Percentiles rank a stretch among this genome's conserved stretches.
Evolutionary conservation across 37 sponge, comb jelly and placozoan species (phyloP).

Genomic region (Eunapius fragilis): DNA sequence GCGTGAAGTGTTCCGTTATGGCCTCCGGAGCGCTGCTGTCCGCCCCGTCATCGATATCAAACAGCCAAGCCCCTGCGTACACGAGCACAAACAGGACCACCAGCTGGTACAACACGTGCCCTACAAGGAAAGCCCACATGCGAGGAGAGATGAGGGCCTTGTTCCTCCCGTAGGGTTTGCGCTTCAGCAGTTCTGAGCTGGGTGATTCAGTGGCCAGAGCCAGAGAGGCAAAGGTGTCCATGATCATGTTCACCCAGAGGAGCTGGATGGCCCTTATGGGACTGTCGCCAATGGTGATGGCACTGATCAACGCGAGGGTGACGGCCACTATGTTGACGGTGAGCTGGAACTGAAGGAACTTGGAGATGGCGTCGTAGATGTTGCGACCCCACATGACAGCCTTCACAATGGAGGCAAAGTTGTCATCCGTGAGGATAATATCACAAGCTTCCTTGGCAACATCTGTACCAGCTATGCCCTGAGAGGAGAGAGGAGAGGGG

Average conservation of each 20-base stretch:
- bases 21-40: slow-evolving; percentile 2
- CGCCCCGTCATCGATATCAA: slow-evolving; percentile 50
- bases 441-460: slow-evolving; percentile 90
- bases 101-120: slow-evolving; percentile 72
- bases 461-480: slow-evolving; percentile 89
- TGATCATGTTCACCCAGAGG: slow-evolving; percentile 89
- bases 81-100: slow-evolving; percentile 54
- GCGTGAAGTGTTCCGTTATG: slow-evolving; percentile 71
- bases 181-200: slow-evolving; percentile 64
- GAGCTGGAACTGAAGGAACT: slow-evolving; percentile 89
- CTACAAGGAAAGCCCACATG: slow-evolving; percentile 65
- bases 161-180: slow-evolving; percentile 83
- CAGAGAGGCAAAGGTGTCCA: slow-evolving; percentile 83
- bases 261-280: slow-evolving; percentile 77
- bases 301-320: slow-evolving; percentile 47
- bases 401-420: slow-evolving; percentile 87
- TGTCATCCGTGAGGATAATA: slow-evolving; percentile 88
- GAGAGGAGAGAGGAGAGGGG: neutral
- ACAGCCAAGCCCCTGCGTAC: slow-evolving; percentile 53
- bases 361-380: slow-evolving; percentile 84
- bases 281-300: slow-evolving; percentile 51
- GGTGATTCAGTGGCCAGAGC: slow-evolving; percentile 86
- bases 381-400: slow-evolving; percentile 92
- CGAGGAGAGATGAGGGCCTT: slow-evolving; percentile 73
- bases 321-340: slow-evolving; percentile 92